These are phyloP conservation scores for Bufotes viridis DNA, from an alignment of 2,797 vertebrate species.

Conservation along the genomic window DNA sequence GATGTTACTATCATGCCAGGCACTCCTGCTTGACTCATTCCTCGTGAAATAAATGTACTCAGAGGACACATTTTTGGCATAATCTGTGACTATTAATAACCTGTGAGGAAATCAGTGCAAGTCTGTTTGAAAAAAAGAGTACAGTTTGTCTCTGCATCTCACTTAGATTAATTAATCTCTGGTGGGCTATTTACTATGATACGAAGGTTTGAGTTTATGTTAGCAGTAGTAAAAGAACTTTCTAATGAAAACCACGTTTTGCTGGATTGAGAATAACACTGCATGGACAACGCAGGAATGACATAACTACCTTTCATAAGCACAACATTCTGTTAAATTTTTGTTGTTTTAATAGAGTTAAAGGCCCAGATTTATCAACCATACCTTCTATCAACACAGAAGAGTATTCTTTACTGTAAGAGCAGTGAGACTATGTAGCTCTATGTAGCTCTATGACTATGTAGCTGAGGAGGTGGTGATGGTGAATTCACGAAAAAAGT, in stretches of 20 bases:
- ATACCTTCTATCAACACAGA: no score
- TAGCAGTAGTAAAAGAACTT: slow-evolving; percentile 9
- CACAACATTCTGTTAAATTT: neutral
- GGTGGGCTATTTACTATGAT: neutral
- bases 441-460: no score
- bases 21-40: slow-evolving; percentile 45
- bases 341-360: no score
- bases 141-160: slow-evolving; percentile 13
- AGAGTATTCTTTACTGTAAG: no score
- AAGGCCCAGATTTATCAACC: no score
- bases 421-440: no score
- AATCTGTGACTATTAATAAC: slow-evolving; percentile 34
- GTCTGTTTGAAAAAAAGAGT: slow-evolving; percentile 10
- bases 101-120: slow-evolving; percentile 30
- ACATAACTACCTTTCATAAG: neutral
- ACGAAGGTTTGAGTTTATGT: neutral
- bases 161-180: slow-evolving; percentile 17
- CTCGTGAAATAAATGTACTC: slow-evolving; percentile 22
- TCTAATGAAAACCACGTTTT: slow-evolving; percentile 2
- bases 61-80: slow-evolving; percentile 40
- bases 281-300: neutral
- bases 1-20: slow-evolving; percentile 15
- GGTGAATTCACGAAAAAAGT: no score
- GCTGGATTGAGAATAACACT: neutral
- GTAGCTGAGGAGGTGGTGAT: no score